phyloP scores from a whole-genome alignment of 1,140 invertebrate species.

The Drosophila baimaii region DNA sequence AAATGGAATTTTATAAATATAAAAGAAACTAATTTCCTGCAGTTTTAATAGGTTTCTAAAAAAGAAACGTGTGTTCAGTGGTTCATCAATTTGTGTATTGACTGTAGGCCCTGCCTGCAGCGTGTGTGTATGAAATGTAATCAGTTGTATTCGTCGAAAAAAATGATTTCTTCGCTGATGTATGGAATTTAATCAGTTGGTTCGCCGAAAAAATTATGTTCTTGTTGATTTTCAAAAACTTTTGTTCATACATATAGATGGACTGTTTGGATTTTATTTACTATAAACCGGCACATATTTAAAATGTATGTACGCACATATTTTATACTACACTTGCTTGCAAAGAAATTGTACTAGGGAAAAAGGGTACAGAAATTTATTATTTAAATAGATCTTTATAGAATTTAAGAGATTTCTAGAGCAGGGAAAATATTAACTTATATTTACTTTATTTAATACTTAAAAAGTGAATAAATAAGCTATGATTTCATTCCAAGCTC shows the following conservation, averaged over 20 bases:
- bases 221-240: not conserved
- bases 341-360: not conserved
- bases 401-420: not conserved
- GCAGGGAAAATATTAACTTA: no score
- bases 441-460: no score
- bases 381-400: not conserved
- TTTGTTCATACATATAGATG: not conserved
- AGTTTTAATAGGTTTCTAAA: no score
- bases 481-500: no score
- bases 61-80: not conserved
- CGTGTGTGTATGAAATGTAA: slow-evolving; percentile 1
- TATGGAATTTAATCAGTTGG: slow-evolving; percentile 1
- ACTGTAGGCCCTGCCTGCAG: slow-evolving; percentile 4
- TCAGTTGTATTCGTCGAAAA: not conserved
- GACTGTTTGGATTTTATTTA: not conserved
- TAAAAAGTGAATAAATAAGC: no score
- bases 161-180: not conserved
- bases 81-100: not conserved
- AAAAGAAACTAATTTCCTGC: no score
- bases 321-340: not conserved
- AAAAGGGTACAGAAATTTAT: not conserved
- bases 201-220: slow-evolving; percentile 5
- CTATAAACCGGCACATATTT: not conserved
- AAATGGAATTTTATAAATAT: no score
- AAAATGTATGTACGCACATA: not conserved